Percentiles rank a stretch among this genome's conserved stretches.
Conservation (phyloP, 2,797 vertebrate genomes). For the Rhinophrynus dorsalis region DNA sequence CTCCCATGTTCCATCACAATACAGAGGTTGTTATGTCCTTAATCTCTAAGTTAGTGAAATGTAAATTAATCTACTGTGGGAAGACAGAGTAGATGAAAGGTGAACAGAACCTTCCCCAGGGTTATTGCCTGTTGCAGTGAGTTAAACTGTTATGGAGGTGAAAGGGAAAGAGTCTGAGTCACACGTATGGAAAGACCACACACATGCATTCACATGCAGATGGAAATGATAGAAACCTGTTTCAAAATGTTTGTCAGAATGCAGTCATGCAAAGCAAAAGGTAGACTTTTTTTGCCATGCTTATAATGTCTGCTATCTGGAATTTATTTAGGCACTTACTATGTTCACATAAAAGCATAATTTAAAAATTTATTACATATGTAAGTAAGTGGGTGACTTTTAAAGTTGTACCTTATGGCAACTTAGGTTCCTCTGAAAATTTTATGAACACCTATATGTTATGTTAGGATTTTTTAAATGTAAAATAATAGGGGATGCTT, state of each 20-base stretch:
- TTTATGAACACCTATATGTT: no score
- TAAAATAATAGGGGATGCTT: no score
- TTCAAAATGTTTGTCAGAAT: background rate
- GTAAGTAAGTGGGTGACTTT: no score
- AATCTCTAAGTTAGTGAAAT: constrained; percentile 53
- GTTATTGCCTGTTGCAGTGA: background rate
- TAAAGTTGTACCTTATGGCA: no score
- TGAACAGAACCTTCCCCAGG: constrained; percentile 28
- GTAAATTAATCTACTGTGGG: constrained; percentile 50
- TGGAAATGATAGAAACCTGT: background rate
- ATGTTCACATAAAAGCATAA: no score
- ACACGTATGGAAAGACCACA: constrained; percentile 54
- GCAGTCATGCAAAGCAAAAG: background rate
- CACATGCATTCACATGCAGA: constrained; percentile 11
- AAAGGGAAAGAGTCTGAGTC: constrained; percentile 53
- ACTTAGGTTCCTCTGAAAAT: no score
- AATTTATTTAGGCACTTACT: no score
- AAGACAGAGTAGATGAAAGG: constrained; percentile 24
- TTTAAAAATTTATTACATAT: no score
- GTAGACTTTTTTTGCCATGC: no score
- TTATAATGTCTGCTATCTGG: no score
- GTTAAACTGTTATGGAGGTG: constrained; percentile 38
- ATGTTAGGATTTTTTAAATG: no score
- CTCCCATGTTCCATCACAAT: constrained; percentile 51
- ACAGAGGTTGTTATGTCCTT: constrained; percentile 51